phyloP scores from a whole-genome alignment of 2,113 vertebrate genomes.

The Paedocypris sp. region DNA sequence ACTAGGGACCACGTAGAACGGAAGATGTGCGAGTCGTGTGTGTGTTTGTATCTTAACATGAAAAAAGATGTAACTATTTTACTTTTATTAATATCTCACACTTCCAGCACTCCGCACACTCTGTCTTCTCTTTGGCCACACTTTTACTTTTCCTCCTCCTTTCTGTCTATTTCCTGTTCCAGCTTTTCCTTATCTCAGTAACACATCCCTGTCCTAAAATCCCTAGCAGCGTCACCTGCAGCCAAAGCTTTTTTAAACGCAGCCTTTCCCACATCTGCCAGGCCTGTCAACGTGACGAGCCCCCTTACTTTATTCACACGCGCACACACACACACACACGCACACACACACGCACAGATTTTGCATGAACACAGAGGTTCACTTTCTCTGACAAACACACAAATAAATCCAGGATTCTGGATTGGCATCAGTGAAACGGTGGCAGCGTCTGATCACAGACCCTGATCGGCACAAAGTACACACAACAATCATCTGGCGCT shows the following conservation, averaged over 20 bases:
- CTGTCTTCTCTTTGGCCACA: not conserved
- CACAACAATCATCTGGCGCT: slow-evolving; percentile 6
- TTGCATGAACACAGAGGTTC: not conserved
- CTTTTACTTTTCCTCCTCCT: slow-evolving; percentile 11
- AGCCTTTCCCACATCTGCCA: slow-evolving; percentile 34
- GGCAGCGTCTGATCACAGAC: slow-evolving; percentile 16
- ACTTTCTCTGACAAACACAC: not conserved
- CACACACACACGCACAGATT: not conserved
- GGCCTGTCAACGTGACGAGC: slow-evolving; percentile 34
- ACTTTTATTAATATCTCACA: not conserved
- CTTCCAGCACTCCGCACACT: slow-evolving; percentile 24
- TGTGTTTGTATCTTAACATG: not conserved
- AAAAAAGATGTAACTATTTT: not conserved
- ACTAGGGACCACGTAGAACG: too few relatives aligned
- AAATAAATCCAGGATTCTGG: not conserved
- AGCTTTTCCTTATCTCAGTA: slow-evolving; percentile 40
- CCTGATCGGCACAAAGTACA: slow-evolving; percentile 24
- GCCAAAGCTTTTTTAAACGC: slow-evolving; percentile 41
- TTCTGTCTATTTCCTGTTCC: slow-evolving; percentile 20
- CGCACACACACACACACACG: not conserved
- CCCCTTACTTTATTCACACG: slow-evolving; percentile 4
- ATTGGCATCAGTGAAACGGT: slow-evolving; percentile 8
- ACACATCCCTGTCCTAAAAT: slow-evolving; percentile 40
- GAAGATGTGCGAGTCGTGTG: too few relatives aligned
- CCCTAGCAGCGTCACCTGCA: slow-evolving; percentile 36